phyloP scores from a whole-genome alignment of 2,113 vertebrate species.

The Cyprinus carpio region DNA sequence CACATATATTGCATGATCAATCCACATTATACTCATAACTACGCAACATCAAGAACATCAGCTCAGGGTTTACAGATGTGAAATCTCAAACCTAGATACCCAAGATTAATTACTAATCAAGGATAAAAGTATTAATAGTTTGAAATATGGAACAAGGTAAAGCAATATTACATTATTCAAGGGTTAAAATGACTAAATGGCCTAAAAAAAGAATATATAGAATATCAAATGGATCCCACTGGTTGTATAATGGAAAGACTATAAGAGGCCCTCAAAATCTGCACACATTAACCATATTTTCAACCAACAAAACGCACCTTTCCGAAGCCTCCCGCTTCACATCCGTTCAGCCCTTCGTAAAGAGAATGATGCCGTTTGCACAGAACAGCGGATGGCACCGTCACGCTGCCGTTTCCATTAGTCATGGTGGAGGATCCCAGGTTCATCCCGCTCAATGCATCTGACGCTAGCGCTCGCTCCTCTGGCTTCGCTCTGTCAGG shows the following conservation, averaged over 20 bases:
- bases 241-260: neutral
- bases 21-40: neutral
- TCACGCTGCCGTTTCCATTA: conserved; percentile 33
- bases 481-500: conserved; percentile 50
- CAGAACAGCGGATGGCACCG: conserved; percentile 58
- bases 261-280: neutral
- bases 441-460: conserved; percentile 51
- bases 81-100: neutral
- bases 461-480: conserved; percentile 38
- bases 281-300: neutral
- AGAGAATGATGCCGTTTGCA: conserved; percentile 77
- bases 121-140: too few species aligned
- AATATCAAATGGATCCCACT: neutral
- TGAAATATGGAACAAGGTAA: neutral
- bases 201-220: too few species aligned
- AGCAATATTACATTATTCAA: too few species aligned
- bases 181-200: too few species aligned
- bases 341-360: conserved; percentile 73
- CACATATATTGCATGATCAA: neutral
- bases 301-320: conserved; percentile 65
- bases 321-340: conserved; percentile 64
- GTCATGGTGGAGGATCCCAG: conserved; percentile 46
- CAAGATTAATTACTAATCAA: neutral
- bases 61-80: neutral
- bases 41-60: neutral